These are phyloP conservation scores for Aphelenchoides bicaudatus DNA, from an alignment of 2,888 invertebrate genomes.

Conservation along the genomic window DNA sequence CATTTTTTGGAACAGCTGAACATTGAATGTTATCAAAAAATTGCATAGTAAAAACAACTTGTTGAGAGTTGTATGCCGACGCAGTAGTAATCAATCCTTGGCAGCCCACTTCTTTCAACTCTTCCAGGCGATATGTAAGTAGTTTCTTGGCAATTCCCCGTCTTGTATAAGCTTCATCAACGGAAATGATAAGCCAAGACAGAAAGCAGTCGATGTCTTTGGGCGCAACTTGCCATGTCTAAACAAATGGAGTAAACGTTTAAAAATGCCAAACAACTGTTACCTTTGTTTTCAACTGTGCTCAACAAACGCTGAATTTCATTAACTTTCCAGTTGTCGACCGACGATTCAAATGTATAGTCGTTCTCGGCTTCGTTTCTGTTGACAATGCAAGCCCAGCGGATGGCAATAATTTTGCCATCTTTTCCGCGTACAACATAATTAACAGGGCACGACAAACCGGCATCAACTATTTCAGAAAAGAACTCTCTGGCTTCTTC, in stretches of 20 bases:
- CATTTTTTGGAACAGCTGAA: constrained; percentile 1
- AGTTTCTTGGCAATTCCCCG: background rate
- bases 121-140: background rate
- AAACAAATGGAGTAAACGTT: background rate
- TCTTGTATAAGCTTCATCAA: constrained; percentile 4
- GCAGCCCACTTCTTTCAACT: background rate
- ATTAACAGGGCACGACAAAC: constrained; percentile 4
- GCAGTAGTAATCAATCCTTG: background rate
- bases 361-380: constrained; percentile 6
- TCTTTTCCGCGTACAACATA: constrained; percentile 6
- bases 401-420: constrained; percentile 3
- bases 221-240: constrained; percentile 5
- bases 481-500: constrained; percentile 5
- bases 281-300: constrained; percentile 4
- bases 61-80: constrained; percentile 8
- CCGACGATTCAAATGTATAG: background rate
- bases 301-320: constrained; percentile 12
- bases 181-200: constrained; percentile 7
- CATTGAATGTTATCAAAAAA: too few species aligned
- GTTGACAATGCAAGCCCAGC: background rate
- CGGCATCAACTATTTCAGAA: constrained; percentile 3
- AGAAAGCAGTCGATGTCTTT: background rate
- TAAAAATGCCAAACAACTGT: background rate
- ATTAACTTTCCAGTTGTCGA: background rate
- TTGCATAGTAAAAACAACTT: too few species aligned